Evolutionary conservation across 1,140 invertebrate species (phyloP).

Genomic region (Antheraea pernyi): DNA sequence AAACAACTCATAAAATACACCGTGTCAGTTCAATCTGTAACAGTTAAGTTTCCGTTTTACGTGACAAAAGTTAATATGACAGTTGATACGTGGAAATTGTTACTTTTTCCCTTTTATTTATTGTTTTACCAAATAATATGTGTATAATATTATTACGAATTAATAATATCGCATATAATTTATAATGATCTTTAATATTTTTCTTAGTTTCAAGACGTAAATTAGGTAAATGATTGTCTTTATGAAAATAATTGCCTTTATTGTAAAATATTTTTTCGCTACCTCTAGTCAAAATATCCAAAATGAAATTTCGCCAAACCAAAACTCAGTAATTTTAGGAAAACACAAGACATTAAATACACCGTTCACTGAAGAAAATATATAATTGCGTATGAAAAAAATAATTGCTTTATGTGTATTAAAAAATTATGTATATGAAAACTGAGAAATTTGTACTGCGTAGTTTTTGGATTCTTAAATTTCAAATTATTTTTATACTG

Average conservation of each 20-base stretch:
- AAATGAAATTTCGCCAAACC: slow-evolving; percentile 17
- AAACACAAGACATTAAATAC: not conserved
- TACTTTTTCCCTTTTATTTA: slow-evolving; percentile 2
- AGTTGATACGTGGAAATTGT: slow-evolving; percentile 14
- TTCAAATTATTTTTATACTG: slow-evolving; percentile 54
- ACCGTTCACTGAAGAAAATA: not conserved
- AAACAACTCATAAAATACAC: slow-evolving; percentile 13
- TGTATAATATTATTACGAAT: no score
- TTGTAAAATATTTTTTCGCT: not conserved
- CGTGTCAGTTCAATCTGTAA: slow-evolving; percentile 5
- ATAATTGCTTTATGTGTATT: slow-evolving; percentile 35
- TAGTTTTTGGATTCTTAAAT: slow-evolving; percentile 36
- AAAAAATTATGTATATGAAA: slow-evolving; percentile 18
- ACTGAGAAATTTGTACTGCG: slow-evolving; percentile 38
- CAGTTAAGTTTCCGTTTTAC: slow-evolving; percentile 4
- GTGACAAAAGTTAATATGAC: slow-evolving; percentile 19
- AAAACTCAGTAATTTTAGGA: not conserved
- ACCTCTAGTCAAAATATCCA: slow-evolving; percentile 31
- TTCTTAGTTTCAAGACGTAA: not conserved
- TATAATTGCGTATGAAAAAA: not conserved
- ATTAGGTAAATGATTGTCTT: not conserved
- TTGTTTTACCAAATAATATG: no score
- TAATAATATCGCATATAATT: no score
- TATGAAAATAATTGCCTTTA: not conserved
- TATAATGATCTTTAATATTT: no score